These are phyloP conservation scores for Anarsia innoxiella DNA, from an alignment of 2,888 invertebrate species.

Conservation along the genomic window DNA sequence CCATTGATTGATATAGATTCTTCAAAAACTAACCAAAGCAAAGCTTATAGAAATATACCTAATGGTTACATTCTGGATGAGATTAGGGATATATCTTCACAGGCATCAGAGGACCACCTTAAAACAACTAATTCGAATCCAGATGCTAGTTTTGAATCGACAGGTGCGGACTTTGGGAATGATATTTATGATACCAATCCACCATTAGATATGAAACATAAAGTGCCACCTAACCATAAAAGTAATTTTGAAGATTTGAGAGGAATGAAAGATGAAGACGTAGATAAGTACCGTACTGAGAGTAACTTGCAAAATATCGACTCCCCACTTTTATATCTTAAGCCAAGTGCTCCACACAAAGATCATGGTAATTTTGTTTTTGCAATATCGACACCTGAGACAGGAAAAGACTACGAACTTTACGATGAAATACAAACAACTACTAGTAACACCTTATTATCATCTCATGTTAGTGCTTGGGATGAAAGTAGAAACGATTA, in stretches of 20 bases:
- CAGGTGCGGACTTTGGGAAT: conserved; percentile 50
- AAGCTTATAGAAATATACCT: conserved; percentile 56
- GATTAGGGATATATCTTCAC: conserved; percentile 69
- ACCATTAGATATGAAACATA: conserved; percentile 40
- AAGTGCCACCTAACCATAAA: conserved; percentile 45
- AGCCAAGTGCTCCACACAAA: conserved; percentile 72
- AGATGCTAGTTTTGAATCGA: conserved; percentile 62
- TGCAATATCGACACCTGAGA: conserved; percentile 40
- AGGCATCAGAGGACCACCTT: conserved; percentile 65
- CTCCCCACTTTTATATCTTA: conserved; percentile 73
- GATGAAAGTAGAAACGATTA: conserved; percentile 45
- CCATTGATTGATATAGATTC: conserved; percentile 78
- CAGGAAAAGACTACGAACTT: conserved; percentile 56
- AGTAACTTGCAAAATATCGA: conserved; percentile 70
- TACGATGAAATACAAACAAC: conserved; percentile 58
- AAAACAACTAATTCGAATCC: conserved; percentile 54
- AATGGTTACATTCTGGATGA: conserved; percentile 53
- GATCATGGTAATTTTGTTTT: conserved; percentile 59
- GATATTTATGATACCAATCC: conserved; percentile 46
- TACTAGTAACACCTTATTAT: conserved; percentile 26
- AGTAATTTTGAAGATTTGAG: conserved; percentile 55
- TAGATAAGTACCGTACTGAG: conserved; percentile 63
- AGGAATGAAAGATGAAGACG: conserved; percentile 56
- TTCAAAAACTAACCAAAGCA: conserved; percentile 46
- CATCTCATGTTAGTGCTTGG: conserved; percentile 35